phyloP scores from a whole-genome alignment of 2,888 invertebrate species.

The Eristalis arbustorum region DNA sequence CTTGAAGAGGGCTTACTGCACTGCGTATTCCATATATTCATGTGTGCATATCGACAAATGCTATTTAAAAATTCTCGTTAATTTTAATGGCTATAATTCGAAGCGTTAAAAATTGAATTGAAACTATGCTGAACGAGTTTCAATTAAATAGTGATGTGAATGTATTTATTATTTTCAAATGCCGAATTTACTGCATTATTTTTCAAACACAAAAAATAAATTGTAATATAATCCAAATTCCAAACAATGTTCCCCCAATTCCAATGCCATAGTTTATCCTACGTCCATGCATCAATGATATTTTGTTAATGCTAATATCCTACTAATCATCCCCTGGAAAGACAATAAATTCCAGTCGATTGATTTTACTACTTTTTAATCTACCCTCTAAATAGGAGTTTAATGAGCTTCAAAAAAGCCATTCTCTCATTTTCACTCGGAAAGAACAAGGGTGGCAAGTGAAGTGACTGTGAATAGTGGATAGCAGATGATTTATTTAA shows the following conservation, averaged over 20 bases:
- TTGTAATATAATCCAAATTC: not conserved
- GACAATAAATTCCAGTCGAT: not conserved
- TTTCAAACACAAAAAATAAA: not conserved
- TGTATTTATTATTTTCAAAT: no score
- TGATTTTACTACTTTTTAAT: not conserved
- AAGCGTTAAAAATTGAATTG: no score
- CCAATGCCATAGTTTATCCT: not conserved
- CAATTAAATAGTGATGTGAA: no score
- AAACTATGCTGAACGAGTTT: no score
- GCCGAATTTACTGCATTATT: not conserved
- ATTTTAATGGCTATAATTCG: no score
- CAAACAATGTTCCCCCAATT: not conserved
- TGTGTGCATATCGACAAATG: no score
- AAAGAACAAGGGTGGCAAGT: no score
- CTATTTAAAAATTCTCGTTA: no score
- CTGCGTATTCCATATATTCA: no score
- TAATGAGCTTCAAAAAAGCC: not conserved
- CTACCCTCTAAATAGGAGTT: not conserved
- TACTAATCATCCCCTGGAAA: not conserved
- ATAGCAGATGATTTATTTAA: no score
- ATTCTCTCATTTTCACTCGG: not conserved
- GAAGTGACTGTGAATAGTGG: no score
- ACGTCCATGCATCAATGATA: not conserved
- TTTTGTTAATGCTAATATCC: not conserved
- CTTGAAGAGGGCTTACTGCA: no score